Base-by-base conservation (phyloP, 23 tunicate species). In the Trididemnum miniatum region DNA sequence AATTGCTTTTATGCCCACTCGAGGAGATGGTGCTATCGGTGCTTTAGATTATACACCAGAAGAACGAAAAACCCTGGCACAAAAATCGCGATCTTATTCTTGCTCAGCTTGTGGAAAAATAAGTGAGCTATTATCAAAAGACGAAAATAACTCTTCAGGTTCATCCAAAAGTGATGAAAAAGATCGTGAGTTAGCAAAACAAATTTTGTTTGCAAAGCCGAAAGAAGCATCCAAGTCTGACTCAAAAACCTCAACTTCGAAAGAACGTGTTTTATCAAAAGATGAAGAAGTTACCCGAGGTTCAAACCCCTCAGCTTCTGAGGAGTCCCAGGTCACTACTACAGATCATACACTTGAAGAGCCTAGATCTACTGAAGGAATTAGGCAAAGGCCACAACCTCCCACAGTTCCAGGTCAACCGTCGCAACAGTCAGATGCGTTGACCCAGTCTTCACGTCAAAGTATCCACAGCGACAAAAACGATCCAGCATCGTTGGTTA, bases 1-100 rank as follows among this genome's bases (percentile, higher is more conserved):
- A 12, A 96, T 96, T 71, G 99, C 94, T 3, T 96, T 96, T 65
- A 86, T 96, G 94, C 94, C 97, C 20, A 87, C 99, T 1, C 88
- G 91, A 71, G 97, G 97, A 39, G 96, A 96, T 49, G 99, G 99
- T 40, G 95, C 99, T 50, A 91, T 96, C 52, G 99, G 99, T 36
- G 92, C 90, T 62, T 59, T 91, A 31, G 99, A 96, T 60, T 96
- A 96, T 33, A 84, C 90, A 28, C 38, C 92, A 12, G 94, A 96
- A 65, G 99, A 96, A 62, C 84, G 99, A 57, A 91, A 87, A 80
- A 76, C 9, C 4, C 76, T 96, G 69, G 97, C 99, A 0, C 83
- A 69, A 92, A 88, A 84, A 51, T 86, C 90, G 24, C 75, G 49
- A 24, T 44, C 79, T 28, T 82, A 31, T 69, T 38, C 83, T 57